Evolutionary conservation across 2,797 vertebrate species (phyloP).

Genomic region (Oophaga sylvatica): DNA sequence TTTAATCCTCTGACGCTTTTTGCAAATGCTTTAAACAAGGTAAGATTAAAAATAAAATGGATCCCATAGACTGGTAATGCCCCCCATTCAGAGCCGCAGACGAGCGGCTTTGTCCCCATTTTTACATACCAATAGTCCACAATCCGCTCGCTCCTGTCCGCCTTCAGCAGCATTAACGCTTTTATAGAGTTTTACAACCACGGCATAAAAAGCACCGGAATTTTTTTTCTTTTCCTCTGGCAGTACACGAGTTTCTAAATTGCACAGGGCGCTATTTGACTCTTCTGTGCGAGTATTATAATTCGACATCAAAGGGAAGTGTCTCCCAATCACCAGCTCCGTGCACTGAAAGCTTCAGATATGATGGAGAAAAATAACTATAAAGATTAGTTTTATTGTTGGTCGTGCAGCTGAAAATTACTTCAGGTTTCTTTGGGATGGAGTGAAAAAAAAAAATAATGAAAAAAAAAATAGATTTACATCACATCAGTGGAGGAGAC

Average conservation of each 20-base stretch:
- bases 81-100: background rate
- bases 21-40: background rate
- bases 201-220: conserved; percentile 36
- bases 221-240: background rate
- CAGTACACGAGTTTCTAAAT: conserved; percentile 35
- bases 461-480: conserved; percentile 12
- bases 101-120: background rate
- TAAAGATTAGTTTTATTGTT: conserved; percentile 58
- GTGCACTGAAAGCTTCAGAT: conserved; percentile 34
- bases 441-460: background rate
- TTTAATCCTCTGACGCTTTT: background rate
- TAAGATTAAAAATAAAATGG: conserved; percentile 13
- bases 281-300: conserved; percentile 27
- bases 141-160: background rate
- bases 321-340: conserved; percentile 24
- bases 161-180: conserved; percentile 24
- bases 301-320: conserved; percentile 45
- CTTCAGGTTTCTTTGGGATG: conserved; percentile 10
- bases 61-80: conserved; percentile 8
- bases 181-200: conserved; percentile 30
- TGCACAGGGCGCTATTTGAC: conserved; percentile 23
- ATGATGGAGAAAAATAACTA: conserved; percentile 33
- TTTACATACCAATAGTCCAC: conserved; percentile 21
- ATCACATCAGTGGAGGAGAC: conserved; percentile 4
- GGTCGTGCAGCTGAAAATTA: conserved; percentile 13